Conservation (phyloP, 2,888 invertebrate species). For the Drosophila gaucha region DNA sequence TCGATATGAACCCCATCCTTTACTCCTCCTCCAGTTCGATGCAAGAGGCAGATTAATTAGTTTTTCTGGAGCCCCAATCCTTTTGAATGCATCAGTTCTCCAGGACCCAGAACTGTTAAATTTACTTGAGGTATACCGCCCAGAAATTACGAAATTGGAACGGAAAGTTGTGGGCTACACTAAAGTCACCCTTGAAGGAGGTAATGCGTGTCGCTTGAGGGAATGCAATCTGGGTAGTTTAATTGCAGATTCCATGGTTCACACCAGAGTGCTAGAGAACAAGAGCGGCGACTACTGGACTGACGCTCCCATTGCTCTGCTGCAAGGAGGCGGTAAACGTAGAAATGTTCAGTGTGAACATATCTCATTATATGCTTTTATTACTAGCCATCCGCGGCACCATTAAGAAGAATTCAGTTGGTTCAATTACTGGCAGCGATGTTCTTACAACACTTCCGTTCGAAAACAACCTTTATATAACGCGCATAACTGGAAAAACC, state of each 20-base stretch:
- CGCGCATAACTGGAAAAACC: conserved; percentile 88
- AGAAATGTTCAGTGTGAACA: rapidly evolving
- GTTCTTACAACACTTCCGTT: conserved; percentile 91
- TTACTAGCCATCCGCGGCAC: conserved; percentile 87
- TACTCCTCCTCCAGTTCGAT: conserved; percentile 86
- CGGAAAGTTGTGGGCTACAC: conserved; percentile 88
- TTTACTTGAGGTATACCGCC: conserved; percentile 87
- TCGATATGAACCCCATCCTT: background rate
- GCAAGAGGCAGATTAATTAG: conserved; percentile 88
- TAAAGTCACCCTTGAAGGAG: conserved; percentile 89
- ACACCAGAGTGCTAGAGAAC: conserved; percentile 85
- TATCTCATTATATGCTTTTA: background rate
- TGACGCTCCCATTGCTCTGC: conserved; percentile 90
- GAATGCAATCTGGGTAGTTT: conserved; percentile 96
- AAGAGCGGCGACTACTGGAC: conserved; percentile 88
- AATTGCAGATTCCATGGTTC: conserved; percentile 90
- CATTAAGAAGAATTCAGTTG: conserved; percentile 86
- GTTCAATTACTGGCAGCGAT: conserved; percentile 90
- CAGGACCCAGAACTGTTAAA: conserved; percentile 88
- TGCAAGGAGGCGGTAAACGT: conserved; percentile 89
- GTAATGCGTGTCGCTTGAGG: conserved; percentile 87
- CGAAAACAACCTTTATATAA: conserved; percentile 88
- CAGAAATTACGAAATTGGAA: conserved; percentile 86
- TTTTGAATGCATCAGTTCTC: conserved; percentile 88
- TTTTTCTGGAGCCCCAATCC: conserved; percentile 91